Conservation (phyloP, 92 coral and sea anemone genomes). For the Umimayanthus chanpuru region DNA sequence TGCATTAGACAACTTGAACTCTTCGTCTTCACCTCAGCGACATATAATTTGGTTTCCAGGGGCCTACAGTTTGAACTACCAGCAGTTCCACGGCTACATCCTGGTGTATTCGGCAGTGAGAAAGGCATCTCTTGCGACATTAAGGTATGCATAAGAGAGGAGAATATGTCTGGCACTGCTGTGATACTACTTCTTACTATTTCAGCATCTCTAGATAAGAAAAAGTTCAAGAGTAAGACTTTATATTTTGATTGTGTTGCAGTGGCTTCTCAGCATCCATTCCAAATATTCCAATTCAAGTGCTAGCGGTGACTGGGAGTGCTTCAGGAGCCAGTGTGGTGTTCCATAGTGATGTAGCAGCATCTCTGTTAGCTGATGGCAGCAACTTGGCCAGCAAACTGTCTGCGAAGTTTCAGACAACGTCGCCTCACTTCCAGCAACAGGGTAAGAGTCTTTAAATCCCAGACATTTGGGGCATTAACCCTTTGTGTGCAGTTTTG, state of each 20-base stretch:
- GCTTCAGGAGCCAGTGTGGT: slow-evolving; percentile 99
- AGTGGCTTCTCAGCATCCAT: slow-evolving; percentile 96
- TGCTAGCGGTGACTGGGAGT: slow-evolving; percentile 94
- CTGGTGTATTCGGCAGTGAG: slow-evolving; percentile 95
- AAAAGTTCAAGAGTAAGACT: background rate
- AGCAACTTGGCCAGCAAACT: slow-evolving; percentile 96
- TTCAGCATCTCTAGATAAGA: background rate
- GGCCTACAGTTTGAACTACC: slow-evolving; percentile 93
- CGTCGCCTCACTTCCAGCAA: slow-evolving; percentile 89
- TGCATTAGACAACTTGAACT: background rate
- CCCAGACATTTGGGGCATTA: background rate
- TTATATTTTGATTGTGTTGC: slow-evolving; percentile 7
- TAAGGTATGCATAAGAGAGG: slow-evolving; percentile 63
- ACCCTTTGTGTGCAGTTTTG: too few species aligned
- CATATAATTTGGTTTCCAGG: slow-evolving; percentile 58
- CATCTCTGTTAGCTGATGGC: slow-evolving; percentile 93
- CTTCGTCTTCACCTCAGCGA: background rate
- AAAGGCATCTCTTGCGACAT: slow-evolving; percentile 91
- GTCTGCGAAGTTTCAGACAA: slow-evolving; percentile 97
- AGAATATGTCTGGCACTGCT: too few species aligned
- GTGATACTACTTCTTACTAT: too few species aligned
- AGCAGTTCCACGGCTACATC: slow-evolving; percentile 96
- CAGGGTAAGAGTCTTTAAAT: slow-evolving; percentile 65
- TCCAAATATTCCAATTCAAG: slow-evolving; percentile 96
- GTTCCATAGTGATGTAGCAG: slow-evolving; percentile 95